These are phyloP conservation scores for Eledona agricola DNA, from an alignment of 2,888 invertebrate species.

Conservation along the genomic window DNA sequence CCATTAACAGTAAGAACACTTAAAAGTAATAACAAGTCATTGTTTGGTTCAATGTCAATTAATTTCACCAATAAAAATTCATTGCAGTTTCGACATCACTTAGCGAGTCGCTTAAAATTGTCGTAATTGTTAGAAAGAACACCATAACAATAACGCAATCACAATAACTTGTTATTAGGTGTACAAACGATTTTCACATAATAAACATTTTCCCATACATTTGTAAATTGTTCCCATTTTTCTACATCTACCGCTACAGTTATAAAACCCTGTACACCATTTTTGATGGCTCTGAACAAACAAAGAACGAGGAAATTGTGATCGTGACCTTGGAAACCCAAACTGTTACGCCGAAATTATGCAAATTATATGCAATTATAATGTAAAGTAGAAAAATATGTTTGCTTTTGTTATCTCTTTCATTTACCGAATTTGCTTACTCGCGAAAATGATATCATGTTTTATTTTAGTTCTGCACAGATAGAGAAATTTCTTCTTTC, in stretches of 20 bases:
- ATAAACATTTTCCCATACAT: constrained; percentile 16
- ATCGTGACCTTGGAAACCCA: constrained; percentile 15
- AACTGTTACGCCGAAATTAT: constrained; percentile 15
- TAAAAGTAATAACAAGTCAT: constrained; percentile 35
- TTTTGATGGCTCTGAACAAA: constrained; percentile 2
- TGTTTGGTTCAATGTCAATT: constrained; percentile 27
- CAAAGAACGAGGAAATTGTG: constrained; percentile 14
- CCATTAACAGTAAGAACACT: constrained; percentile 35
- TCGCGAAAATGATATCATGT: constrained; percentile 9
- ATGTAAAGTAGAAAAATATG: constrained; percentile 26
- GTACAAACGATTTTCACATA: constrained; percentile 21
- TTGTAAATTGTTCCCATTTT: constrained; percentile 28
- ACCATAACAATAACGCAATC: constrained; percentile 10
- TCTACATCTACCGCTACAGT: constrained; percentile 3
- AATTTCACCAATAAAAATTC: constrained; percentile 27
- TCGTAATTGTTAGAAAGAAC: constrained; percentile 12
- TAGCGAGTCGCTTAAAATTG: constrained; percentile 2
- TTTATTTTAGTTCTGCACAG: constrained; percentile 3
- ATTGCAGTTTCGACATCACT: constrained; percentile 10
- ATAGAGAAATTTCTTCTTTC: constrained; percentile 1
- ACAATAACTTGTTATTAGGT: constrained; percentile 31
- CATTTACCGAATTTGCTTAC: constrained; percentile 9
- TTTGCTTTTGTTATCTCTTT: constrained; percentile 13
- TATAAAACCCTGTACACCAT: constrained; percentile 27
- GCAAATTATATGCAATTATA: constrained; percentile 27